Conservation (phyloP, 2,797 vertebrate genomes). For the Muscicapa comitata region DNA sequence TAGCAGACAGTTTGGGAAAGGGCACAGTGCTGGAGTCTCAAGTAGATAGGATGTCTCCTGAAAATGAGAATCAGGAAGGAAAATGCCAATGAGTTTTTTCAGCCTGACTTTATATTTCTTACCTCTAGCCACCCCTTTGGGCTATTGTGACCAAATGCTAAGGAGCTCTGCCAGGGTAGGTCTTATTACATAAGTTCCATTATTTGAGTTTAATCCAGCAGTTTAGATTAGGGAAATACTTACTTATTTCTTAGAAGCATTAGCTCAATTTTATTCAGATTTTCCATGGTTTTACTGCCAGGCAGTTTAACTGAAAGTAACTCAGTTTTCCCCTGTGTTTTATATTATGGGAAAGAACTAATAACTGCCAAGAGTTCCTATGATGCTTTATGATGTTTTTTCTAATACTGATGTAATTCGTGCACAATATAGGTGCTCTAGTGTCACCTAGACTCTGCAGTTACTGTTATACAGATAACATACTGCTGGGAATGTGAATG, state of each 20-base stretch:
- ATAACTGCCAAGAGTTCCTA: background rate
- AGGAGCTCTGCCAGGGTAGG: background rate
- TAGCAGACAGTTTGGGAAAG: background rate
- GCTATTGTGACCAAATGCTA: background rate
- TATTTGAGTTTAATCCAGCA: background rate
- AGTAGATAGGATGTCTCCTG: background rate
- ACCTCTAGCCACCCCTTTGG: background rate
- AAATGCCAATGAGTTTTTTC: background rate
- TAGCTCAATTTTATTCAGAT: constrained; percentile 10
- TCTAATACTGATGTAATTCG: background rate
- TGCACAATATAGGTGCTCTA: background rate
- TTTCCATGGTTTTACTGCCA: constrained; percentile 38
- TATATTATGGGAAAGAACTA: background rate
- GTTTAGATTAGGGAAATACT: background rate
- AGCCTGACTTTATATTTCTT: background rate
- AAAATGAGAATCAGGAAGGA: background rate
- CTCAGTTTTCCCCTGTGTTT: background rate
- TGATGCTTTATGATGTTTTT: background rate
- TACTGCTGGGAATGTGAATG: background rate
- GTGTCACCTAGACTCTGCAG: background rate
- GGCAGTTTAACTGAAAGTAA: background rate
- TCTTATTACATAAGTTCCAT: background rate
- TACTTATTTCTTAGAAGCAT: background rate
- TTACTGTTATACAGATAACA: background rate
- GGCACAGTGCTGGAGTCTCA: background rate